phyloP scores from a whole-genome alignment of 2,797 vertebrate genomes.

The Setipinna tenuifilis region DNA sequence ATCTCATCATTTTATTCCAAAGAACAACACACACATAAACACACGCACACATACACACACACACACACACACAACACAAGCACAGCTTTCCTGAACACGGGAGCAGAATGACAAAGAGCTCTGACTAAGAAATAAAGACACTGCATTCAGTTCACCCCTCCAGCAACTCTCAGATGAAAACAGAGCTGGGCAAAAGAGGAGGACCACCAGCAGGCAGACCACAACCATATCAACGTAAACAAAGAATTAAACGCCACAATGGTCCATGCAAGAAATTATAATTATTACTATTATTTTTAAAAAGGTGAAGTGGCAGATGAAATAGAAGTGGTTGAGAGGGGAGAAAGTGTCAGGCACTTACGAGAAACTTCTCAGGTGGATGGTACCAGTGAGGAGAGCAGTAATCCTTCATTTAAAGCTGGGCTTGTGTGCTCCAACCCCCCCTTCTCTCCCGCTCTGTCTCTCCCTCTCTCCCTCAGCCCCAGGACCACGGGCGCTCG shows the following conservation, averaged over 20 bases:
- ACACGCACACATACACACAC: constrained; percentile 51
- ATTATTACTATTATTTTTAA: not conserved
- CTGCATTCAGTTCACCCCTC: not conserved
- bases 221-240: not conserved
- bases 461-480: constrained; percentile 56
- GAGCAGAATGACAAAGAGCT: constrained; percentile 31
- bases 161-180: constrained; percentile 38
- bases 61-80: constrained; percentile 33
- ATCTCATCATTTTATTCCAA: not conserved
- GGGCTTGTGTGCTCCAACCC: constrained; percentile 49
- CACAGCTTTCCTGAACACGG: not conserved
- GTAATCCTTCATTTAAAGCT: constrained; percentile 46
- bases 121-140: not conserved
- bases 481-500: not conserved
- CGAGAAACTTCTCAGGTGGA: constrained; percentile 17
- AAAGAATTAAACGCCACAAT: not conserved
- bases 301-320: not conserved
- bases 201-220: not conserved
- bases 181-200: not conserved
- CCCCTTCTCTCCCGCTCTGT: constrained; percentile 57
- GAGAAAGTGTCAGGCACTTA: constrained; percentile 33
- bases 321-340: not conserved
- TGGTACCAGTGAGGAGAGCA: constrained; percentile 42
- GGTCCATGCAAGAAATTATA: not conserved
- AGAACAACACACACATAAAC: not conserved